Percentiles rank a stretch among this genome's conserved stretches.
Evolutionary conservation across 2,113 vertebrate species (phyloP).

Genomic region (Microcebus ravelobensis): DNA sequence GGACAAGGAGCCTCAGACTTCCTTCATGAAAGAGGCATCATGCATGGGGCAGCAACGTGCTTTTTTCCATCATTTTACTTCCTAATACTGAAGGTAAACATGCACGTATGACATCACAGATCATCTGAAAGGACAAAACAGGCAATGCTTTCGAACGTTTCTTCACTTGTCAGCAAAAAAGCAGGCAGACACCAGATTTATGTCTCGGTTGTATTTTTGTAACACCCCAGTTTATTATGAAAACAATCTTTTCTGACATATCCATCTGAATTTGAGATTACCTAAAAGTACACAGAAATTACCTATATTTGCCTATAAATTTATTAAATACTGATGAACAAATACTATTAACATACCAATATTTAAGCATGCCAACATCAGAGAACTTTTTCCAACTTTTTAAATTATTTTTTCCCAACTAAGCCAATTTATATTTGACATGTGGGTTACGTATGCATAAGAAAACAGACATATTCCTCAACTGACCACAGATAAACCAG

Average conservation of each 20-base stretch:
- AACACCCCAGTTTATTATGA: conserved; percentile 10
- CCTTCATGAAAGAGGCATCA: rapidly evolving
- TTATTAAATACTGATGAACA: not conserved
- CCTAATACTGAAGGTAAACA: not conserved
- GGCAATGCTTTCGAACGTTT: not conserved
- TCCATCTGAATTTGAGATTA: not conserved
- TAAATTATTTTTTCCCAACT: not conserved
- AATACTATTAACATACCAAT: not conserved
- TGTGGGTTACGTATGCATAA: not conserved
- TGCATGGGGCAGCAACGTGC: rapidly evolving
- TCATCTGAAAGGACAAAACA: not conserved
- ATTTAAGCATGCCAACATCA: not conserved
- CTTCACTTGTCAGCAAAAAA: not conserved
- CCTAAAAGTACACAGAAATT: not conserved
- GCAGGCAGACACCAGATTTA: not conserved
- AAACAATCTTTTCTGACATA: not conserved
- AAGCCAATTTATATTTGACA: not conserved
- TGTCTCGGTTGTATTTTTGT: not conserved
- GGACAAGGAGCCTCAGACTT: no score
- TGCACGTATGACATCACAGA: not conserved
- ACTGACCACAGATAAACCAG: not conserved
- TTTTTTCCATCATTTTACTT: not conserved
- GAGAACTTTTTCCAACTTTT: not conserved
- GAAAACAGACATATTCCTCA: not conserved
- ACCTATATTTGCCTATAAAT: not conserved